A percentile compares a stretch with the other conserved stretches of the same genome.
phyloP scores from a whole-genome alignment of 2,113 vertebrate species.

The Anoura caudifer region DNA sequence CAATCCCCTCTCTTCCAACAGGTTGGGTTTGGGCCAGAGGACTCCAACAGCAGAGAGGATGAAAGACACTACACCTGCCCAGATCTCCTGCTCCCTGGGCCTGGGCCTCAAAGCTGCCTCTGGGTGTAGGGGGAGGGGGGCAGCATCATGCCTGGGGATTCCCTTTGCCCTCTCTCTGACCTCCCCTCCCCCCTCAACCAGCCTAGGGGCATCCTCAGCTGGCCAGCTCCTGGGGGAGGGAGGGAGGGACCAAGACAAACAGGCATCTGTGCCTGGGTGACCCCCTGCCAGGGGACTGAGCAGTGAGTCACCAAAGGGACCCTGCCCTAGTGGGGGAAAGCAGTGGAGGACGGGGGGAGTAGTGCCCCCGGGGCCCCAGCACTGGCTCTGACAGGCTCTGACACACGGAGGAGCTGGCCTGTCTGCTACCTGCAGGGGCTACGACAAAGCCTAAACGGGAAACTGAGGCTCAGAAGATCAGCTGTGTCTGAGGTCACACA shows the following conservation, averaged over 20 bases:
- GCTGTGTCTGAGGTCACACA: not conserved
- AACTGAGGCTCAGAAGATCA: slow-evolving; percentile 4
- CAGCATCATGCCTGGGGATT: not conserved
- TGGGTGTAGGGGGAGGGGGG: not conserved
- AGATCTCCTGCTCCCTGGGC: not conserved
- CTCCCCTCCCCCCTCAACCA: not conserved
- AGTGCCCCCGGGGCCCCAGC: not conserved
- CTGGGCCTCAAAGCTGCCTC: not conserved
- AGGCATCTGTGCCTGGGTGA: slow-evolving; percentile 23
- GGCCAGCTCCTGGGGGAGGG: not conserved
- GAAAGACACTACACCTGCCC: slow-evolving; percentile 21
- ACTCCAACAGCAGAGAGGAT: not conserved
- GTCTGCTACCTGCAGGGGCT: not conserved
- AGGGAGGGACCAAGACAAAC: not conserved
- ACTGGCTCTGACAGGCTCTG: not conserved
- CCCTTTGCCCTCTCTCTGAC: not conserved
- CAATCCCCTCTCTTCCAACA: slow-evolving; percentile 15
- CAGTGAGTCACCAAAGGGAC: not conserved
- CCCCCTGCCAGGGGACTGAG: slow-evolving; percentile 41
- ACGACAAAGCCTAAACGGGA: not conserved
- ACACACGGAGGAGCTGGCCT: not conserved
- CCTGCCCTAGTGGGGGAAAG: not conserved
- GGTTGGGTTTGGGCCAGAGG: not conserved
- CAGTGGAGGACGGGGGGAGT: not conserved
- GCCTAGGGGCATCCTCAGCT: not conserved